These are phyloP conservation scores for Syrmaticus mikado DNA, from an alignment of 2,113 vertebrate species.

Conservation along the genomic window DNA sequence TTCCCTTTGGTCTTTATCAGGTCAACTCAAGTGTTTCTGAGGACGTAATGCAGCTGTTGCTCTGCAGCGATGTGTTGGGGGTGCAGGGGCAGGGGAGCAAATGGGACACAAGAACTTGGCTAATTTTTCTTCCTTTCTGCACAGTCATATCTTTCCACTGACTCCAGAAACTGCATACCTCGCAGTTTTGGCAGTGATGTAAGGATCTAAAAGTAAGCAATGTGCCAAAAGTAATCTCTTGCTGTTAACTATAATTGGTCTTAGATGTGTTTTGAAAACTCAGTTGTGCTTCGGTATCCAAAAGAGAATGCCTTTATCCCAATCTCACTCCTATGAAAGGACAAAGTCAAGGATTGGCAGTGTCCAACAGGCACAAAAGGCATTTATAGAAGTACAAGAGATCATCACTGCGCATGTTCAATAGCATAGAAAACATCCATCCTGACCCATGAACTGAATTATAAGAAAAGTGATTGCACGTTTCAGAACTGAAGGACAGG, in stretches of 20 bases:
- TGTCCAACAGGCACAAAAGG: background rate
- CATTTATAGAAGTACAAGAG: background rate
- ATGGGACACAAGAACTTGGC: slow-evolving; percentile 40
- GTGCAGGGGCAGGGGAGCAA: background rate
- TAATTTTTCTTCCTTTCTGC: slow-evolving; percentile 41
- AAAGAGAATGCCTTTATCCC: background rate
- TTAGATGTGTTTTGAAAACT: slow-evolving; percentile 17
- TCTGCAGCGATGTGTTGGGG: background rate
- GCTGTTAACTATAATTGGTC: slow-evolving; percentile 56
- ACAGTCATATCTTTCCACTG: slow-evolving; percentile 51
- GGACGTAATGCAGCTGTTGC: slow-evolving; percentile 50
- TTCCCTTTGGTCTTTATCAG: slow-evolving; percentile 27
- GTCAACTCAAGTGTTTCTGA: slow-evolving; percentile 37
- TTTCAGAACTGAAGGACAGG: background rate
- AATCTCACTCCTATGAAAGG: background rate
- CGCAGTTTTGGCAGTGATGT: slow-evolving; percentile 28
- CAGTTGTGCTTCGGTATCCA: background rate
- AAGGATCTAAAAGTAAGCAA: slow-evolving; percentile 47
- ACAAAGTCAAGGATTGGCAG: background rate
- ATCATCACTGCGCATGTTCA: background rate
- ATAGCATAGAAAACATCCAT: background rate
- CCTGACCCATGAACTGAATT: background rate
- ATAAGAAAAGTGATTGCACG: background rate
- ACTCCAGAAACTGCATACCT: slow-evolving; percentile 33
- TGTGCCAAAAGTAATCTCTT: slow-evolving; percentile 47